Conservation (phyloP, 2,113 vertebrate genomes). For the Henicopernis longicauda region DNA sequence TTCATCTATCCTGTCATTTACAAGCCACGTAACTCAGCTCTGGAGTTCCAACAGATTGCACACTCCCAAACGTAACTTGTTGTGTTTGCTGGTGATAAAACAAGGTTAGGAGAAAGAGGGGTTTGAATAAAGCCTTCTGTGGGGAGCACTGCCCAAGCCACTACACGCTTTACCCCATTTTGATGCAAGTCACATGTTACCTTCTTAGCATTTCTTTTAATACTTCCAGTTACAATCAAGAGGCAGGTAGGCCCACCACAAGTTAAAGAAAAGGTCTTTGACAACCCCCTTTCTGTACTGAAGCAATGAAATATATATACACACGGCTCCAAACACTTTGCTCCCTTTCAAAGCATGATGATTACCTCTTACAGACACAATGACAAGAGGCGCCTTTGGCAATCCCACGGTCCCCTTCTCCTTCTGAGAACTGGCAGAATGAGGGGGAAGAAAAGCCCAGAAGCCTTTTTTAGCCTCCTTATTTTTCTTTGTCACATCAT, state of each 20-base stretch:
- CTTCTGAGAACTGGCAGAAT: slow-evolving; percentile 43
- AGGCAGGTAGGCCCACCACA: neutral
- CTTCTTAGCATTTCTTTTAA: neutral
- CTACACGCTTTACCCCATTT: neutral
- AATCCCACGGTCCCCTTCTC: slow-evolving; percentile 41
- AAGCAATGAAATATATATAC: neutral
- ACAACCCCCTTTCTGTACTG: neutral
- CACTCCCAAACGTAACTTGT: accelerated
- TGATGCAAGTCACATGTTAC: neutral
- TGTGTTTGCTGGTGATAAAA: neutral
- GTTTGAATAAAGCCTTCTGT: neutral
- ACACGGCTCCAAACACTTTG: neutral
- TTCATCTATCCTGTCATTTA: neutral
- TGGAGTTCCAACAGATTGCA: neutral
- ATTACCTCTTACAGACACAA: slow-evolving; percentile 46
- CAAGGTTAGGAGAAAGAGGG: neutral
- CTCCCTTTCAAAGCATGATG: slow-evolving; percentile 32
- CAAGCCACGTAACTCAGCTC: neutral
- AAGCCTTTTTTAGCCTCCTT: slow-evolving; percentile 68
- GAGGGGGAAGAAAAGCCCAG: slow-evolving; percentile 61
- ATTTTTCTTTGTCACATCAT: slow-evolving; percentile 82
- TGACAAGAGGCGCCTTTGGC: slow-evolving; percentile 51
- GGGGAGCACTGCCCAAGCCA: neutral
- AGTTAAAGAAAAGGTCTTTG: neutral
- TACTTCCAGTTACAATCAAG: neutral